These are phyloP conservation scores for Hydrolagus affinis DNA, from an alignment of 2,113 vertebrate genomes.

Conservation along the genomic window DNA sequence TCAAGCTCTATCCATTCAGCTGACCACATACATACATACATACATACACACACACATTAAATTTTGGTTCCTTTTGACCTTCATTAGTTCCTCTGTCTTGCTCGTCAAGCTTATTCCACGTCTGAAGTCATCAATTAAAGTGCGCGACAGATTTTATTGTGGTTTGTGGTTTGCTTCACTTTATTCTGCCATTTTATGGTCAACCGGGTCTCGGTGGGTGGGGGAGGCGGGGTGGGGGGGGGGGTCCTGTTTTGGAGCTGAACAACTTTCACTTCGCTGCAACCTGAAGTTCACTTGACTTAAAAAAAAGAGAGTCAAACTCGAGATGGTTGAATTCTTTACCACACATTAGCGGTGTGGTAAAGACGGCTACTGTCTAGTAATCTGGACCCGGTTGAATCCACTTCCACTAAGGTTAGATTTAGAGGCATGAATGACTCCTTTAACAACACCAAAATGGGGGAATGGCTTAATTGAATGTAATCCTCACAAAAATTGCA, in stretches of 20 bases:
- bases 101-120: too few species aligned
- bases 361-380: too few species aligned
- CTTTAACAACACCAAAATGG: constrained; percentile 42
- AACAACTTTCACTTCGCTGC: neutral
- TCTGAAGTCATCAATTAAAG: too few species aligned
- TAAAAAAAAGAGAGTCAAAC: neutral
- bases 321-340: neutral
- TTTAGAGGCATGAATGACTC: constrained; percentile 47
- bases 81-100: too few species aligned
- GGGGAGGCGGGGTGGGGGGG: neutral
- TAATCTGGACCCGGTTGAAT: constrained; percentile 30
- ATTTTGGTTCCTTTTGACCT: too few species aligned
- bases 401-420: constrained; percentile 35
- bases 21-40: neutral
- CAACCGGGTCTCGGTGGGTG: neutral
- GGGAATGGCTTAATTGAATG: constrained; percentile 47
- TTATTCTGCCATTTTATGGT: too few species aligned
- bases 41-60: too few species aligned
- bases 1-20: neutral
- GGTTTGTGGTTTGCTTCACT: too few species aligned
- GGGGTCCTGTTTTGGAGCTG: constrained; percentile 13
- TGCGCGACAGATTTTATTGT: too few species aligned
- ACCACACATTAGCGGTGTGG: neutral
- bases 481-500: constrained; percentile 57
- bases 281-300: too few species aligned